Base-by-base conservation (phyloP, 2,797 vertebrate genomes). In the Danio choprae region DNA sequence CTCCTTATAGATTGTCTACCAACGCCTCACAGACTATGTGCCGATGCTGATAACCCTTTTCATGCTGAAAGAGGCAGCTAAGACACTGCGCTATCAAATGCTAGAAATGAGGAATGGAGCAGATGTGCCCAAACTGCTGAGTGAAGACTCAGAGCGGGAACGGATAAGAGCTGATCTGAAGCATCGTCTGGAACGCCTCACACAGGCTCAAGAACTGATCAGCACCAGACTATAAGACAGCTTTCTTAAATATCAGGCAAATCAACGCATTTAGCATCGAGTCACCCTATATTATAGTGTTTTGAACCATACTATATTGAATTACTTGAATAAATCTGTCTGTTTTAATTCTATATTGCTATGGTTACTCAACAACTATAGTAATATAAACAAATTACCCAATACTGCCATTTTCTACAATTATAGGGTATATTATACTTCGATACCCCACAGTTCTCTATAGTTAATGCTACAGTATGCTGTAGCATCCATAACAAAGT, bases 11-110 rank as follows among this genome's bases (percentile, higher is more conserved):
- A 92, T 87, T 76, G 84, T 84, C 13, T 65, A 83, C 18, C 86
- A 77, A 7, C 90, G 91, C 51, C 86, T 95, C 41, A 68, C 87
- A 68, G 92, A 88, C 40, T 93, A 94, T 68, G 82, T 95, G 38
- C 93, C 94, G 2, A 78, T 93, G 77, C 85, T 93, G 84, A 88
- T 95, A 79, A 87, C 88, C 38, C 93, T 85, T 85, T 91, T 83
- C 72, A 20, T 91, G 16, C 88, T 95, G 7, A 77, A 85, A 13
- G 85, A 87, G 2, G 91, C 88, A 0, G 86, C 88, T 2, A 81
- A 85, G 5, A 36, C 60, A 0, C 58, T 95, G 46, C 86, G 92
- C 69, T 87, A 69, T 2, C 9, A 78, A 44, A 90, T 92, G 89
- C 43, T 95, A 29, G 87, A 90, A 4, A 88, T 95, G 43, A 38